phyloP scores from a whole-genome alignment of 1,140 invertebrate species.

The Zaprionus capensis region DNA sequence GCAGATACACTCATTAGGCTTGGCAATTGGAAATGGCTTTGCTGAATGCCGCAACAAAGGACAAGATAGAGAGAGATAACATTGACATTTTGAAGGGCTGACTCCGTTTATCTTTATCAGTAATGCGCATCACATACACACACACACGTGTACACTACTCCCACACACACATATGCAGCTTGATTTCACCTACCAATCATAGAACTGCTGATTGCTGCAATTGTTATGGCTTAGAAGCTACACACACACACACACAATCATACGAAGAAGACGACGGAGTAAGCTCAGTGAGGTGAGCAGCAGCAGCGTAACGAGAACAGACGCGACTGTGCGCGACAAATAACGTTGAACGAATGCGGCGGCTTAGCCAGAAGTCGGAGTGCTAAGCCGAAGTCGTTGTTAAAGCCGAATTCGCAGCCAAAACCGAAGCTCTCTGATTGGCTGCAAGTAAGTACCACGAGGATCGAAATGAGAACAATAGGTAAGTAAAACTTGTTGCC shows the following conservation, averaged over 20 bases:
- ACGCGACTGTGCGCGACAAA: conserved; percentile 52
- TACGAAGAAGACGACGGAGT: neutral
- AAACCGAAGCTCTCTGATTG: conserved; percentile 22
- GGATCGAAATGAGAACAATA: neutral
- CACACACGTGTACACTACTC: conserved; percentile 16
- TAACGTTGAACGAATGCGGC: conserved; percentile 49
- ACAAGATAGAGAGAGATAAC: conserved; percentile 58
- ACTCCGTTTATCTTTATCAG: conserved; percentile 42
- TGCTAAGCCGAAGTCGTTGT: conserved; percentile 3
- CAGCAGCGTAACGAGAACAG: conserved; percentile 1
- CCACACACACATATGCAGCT: conserved; percentile 2
- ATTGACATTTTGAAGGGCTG: conserved; percentile 66
- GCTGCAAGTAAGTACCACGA: conserved; percentile 1
- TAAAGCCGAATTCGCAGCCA: neutral
- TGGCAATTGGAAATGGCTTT: conserved; percentile 22
- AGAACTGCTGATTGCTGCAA: conserved; percentile 25
- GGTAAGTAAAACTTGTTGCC: neutral
- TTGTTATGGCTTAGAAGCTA: conserved; percentile 8
- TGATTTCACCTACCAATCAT: conserved; percentile 51
- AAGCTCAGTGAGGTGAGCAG: neutral
- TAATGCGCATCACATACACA: conserved; percentile 31
- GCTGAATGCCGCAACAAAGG: conserved; percentile 47
- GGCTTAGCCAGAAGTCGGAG: conserved; percentile 17
- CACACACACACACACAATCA: conserved; percentile 12
- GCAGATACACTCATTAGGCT: conserved; percentile 30